phyloP scores from a whole-genome alignment of 1,140 invertebrate species.

The Drosophila ananassae region DNA sequence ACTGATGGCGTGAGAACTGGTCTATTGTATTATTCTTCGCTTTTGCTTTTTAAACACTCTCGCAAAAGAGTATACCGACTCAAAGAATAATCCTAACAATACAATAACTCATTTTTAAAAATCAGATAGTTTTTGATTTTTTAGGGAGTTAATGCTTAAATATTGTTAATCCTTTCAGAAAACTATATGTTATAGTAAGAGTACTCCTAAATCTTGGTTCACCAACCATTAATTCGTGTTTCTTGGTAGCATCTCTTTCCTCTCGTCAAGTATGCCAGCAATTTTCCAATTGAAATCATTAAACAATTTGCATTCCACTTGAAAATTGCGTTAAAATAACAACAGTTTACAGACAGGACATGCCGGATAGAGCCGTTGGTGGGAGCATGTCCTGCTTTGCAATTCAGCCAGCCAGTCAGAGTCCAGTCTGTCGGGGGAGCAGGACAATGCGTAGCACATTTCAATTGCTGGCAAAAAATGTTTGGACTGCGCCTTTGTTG shows the following conservation, averaged over 20 bases:
- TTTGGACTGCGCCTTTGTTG: conserved; percentile 71
- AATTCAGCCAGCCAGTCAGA: conserved; percentile 24
- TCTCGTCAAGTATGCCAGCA: conserved; percentile 79
- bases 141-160: neutral
- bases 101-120: neutral
- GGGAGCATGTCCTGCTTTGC: conserved; percentile 57
- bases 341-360: conserved; percentile 75
- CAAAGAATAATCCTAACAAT: neutral
- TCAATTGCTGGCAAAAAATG: conserved; percentile 76
- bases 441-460: conserved; percentile 67
- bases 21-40: conserved; percentile 31
- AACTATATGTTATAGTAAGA: neutral
- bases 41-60: conserved; percentile 26
- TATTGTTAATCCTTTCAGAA: too few species aligned
- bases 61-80: neutral
- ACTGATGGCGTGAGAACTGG: conserved; percentile 12
- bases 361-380: conserved; percentile 27
- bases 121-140: neutral
- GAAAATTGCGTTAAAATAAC: conserved; percentile 83
- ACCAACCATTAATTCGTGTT: conserved; percentile 30
- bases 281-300: conserved; percentile 84
- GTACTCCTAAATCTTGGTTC: neutral
- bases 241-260: conserved; percentile 54
- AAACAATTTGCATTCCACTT: conserved; percentile 83
- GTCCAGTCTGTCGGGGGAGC: conserved; percentile 12